Base-by-base conservation (phyloP, 2,888 invertebrate species). In the Ophioninae sp. region DNA sequence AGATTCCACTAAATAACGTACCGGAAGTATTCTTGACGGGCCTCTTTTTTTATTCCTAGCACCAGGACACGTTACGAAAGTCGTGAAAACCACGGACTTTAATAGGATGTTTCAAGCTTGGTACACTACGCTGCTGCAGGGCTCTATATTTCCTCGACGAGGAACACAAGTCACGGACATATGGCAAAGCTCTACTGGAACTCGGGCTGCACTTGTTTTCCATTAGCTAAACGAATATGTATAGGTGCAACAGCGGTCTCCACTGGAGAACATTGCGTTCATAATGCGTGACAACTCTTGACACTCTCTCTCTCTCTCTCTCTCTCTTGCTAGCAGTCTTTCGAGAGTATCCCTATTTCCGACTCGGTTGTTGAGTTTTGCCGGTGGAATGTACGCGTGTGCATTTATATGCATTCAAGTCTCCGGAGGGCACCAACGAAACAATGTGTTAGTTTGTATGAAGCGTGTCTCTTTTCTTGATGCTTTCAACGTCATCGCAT, bases 191-290 rank as follows among this genome's bases (percentile, higher is more conserved):
- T 81, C 71, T 56, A 22, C 20, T 58, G 81, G 74, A 79, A 82
- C 72, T 84, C 74, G 64, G 61, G 74, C 58, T 75, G 85, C 85
- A 84, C 86, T 86, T 85, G 86, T 86, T 86, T 86, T 86, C 83
- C 85, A 86, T 86, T 85, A 86, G 85, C 82, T 85, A 85, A 86
- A 86, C 85, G 86, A 85, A 85, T 86, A 86, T 85, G 84, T 85
- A 86, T 85, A 85, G 85, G 73, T 68, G 74, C 44, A 68, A 68
- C 58, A 51, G n/a, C 37, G 58, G 30, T 67, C 20, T 71, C 17
- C 51, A 41, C 41, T 73, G 59, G 68, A 65, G 74, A 61, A 72
- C 69, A 59, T 8, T 51, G 20, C 58, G 58, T 79, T 79, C 73
- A 81, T 74, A 67, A 76, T 79, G 67, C 61, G 51, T 67, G 68